Evolutionary conservation across 2,888 invertebrate species (phyloP), one percentile per base, ranked within the genome.

Genomic region (Scaptomyza flava): DNA sequence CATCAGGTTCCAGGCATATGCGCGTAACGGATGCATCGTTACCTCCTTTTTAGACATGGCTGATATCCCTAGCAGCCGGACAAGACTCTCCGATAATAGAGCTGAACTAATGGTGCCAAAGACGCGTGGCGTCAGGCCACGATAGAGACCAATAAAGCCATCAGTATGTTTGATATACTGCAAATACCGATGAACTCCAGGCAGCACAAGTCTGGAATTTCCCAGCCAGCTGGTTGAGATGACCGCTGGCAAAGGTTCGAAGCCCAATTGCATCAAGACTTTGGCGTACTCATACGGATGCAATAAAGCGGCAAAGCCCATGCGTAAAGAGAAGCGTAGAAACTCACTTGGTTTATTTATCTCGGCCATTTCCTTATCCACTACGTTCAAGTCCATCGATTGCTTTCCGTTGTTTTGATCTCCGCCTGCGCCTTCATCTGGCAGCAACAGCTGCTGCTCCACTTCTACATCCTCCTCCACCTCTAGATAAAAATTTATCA

Each of bases 191-290:
- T 81, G 67, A 0, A 75, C 70, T 2, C 64, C 58, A 2, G 87
- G 81, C 33, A 86, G 7, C 8, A 36, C 6, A 7, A 66, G 0
- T 6, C 53, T 45, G 6, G 63, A 1, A 6, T 38, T 46, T 0
- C 62, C 57, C 9, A 77, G 6, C 43, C 72, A 74, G 14, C 48
- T 46, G 9, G 53, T 48, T 7, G 59, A 60, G 5, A 48, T 11
- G 4, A 33, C 6, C 0, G 72, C 51, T 6, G 63, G 56, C 41
- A 86, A 6, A 1, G 81, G 81, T 8, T 86, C 87, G 30, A 75
- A 50, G 14, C 82, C 81, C 63, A 84, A 23, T 31, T 87, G 87
- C 53, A 84, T 87, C 3, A 83, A 36, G 0, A 72, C 17, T 52
- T 64, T 81, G 17, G 79, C 76, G 6, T 76, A 63, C 5, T 78